Conservation (phyloP, 2,113 vertebrate genomes). For the Nothoprocta perdicaria region DNA sequence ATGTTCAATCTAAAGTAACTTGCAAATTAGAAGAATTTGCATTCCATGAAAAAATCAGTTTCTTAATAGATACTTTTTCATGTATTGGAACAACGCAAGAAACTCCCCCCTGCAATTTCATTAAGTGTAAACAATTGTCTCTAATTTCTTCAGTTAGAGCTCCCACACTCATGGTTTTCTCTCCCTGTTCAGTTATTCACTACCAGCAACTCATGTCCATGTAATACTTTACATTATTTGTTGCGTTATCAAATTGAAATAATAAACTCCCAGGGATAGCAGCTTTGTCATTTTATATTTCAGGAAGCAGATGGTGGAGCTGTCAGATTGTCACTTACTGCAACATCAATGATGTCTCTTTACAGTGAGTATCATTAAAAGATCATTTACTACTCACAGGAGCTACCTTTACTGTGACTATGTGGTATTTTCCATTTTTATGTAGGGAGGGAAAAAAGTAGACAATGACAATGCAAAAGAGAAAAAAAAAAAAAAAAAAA, state of each 20-base stretch:
- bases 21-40: not conserved
- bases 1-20: not conserved
- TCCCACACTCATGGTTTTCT: not conserved
- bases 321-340: not conserved
- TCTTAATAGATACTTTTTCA: not conserved
- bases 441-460: not conserved
- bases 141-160: not conserved
- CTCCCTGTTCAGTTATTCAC: not conserved
- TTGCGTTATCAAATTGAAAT: not conserved
- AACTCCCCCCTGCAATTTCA: not conserved
- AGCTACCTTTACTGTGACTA: not conserved
- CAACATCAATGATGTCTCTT: not conserved
- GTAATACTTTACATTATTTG: not conserved
- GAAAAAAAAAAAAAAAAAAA: too few relatives aligned
- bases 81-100: not conserved
- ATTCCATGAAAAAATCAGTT: not conserved
- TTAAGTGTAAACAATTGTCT: not conserved
- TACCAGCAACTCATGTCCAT: not conserved
- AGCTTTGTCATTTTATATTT: not conserved
- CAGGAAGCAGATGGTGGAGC: constrained; percentile 5
- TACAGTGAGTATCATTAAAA: not conserved
- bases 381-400: not conserved
- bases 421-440: not conserved
- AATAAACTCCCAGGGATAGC: not conserved
- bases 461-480: not conserved